phyloP scores from a whole-genome alignment of 2,113 vertebrate species.

The Camelus bactrianus region DNA sequence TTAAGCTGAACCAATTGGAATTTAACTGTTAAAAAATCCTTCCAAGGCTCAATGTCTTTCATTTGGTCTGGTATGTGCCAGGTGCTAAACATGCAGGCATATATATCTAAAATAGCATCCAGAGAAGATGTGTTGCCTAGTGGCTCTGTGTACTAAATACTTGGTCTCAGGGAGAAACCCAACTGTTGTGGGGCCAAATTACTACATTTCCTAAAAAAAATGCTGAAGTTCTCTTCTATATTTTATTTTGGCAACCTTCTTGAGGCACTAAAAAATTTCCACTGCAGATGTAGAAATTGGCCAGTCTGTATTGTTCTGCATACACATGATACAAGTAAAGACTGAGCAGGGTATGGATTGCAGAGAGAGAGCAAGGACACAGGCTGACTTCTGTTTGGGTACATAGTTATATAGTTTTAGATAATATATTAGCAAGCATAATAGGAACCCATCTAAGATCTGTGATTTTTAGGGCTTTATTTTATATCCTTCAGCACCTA shows the following conservation, averaged over 20 bases:
- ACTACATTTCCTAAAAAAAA: conserved; percentile 45
- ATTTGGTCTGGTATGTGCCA: not conserved
- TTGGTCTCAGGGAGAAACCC: conserved; percentile 35
- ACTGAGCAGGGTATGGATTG: not conserved
- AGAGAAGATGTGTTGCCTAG: not conserved
- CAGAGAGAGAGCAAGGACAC: not conserved
- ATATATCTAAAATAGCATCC: not conserved
- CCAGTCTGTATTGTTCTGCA: not conserved
- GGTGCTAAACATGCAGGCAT: not conserved
- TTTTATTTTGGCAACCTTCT: conserved; percentile 55
- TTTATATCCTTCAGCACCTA: not conserved
- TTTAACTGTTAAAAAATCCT: conserved; percentile 48
- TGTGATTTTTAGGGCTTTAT: conserved; percentile 24
- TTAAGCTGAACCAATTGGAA: conserved; percentile 56
- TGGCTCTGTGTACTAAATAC: conserved; percentile 20
- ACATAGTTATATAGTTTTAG: too few relatives aligned
- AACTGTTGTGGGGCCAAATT: not conserved
- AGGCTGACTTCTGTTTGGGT: not conserved
- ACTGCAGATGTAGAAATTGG: not conserved
- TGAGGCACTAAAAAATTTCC: not conserved
- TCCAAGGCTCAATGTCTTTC: not conserved
- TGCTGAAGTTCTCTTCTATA: not conserved
- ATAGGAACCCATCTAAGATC: conserved; percentile 15
- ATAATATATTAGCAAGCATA: not conserved
- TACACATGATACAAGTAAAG: not conserved